These are phyloP conservation scores for Tetramorium parvispinum DNA, from an alignment of 1,140 invertebrate genomes.

Conservation along the genomic window DNA sequence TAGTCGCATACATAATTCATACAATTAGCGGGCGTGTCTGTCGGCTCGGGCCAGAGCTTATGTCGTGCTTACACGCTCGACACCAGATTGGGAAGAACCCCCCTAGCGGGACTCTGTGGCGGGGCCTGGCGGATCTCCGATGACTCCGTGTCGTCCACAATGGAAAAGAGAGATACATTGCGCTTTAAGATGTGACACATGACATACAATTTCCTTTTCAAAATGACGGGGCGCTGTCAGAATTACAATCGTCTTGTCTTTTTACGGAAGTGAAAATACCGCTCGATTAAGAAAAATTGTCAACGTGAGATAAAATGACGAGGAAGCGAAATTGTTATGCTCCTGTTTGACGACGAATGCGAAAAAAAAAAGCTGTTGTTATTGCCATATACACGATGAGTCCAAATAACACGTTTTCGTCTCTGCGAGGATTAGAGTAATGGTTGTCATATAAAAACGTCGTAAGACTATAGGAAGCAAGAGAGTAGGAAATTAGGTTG, in stretches of 20 bases:
- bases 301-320: background rate
- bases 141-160: background rate
- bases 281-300: background rate
- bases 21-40: slow-evolving; percentile 75
- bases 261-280: background rate
- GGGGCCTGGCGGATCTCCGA: background rate
- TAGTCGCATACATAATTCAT: slow-evolving; percentile 75
- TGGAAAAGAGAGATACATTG: background rate
- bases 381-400: background rate
- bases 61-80: slow-evolving; percentile 51
- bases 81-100: slow-evolving; percentile 28
- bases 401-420: slow-evolving; percentile 1
- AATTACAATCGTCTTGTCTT: background rate
- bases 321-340: background rate
- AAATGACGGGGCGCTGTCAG: background rate
- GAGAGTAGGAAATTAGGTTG: slow-evolving; percentile 37
- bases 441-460: background rate
- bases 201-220: background rate
- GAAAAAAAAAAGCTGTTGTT: background rate
- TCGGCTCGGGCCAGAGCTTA: slow-evolving; percentile 52
- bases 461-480: background rate
- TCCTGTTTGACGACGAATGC: background rate
- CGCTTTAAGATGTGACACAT: background rate
- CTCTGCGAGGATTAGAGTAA: background rate
- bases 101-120: slow-evolving; percentile 5